Evolutionary conservation across 2,888 invertebrate species (phyloP).

Genomic region (Limenitis camilla): DNA sequence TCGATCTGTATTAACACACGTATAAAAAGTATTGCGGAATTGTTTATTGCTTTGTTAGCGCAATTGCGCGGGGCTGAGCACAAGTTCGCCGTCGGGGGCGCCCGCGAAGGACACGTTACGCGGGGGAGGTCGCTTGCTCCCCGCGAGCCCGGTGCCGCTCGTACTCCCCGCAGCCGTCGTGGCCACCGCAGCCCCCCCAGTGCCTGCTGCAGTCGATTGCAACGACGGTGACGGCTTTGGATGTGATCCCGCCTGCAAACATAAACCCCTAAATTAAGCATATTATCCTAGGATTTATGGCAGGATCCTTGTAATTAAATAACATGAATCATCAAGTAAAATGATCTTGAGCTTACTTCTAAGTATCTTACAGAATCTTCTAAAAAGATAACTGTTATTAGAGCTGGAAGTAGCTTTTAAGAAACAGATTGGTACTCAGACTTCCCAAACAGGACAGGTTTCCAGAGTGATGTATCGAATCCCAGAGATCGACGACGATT

Average conservation of each 20-base stretch:
- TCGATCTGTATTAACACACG: neutral
- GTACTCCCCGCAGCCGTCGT: conserved; percentile 2
- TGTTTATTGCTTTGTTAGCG: conserved; percentile 68
- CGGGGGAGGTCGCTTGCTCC: conserved; percentile 46
- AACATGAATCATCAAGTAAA: neutral
- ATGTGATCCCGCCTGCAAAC: conserved; percentile 24
- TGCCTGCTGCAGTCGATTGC: conserved; percentile 9
- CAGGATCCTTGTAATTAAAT: neutral
- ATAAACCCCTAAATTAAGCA: neutral
- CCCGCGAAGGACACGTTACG: conserved; percentile 72
- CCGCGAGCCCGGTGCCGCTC: conserved; percentile 27
- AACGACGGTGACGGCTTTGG: conserved; percentile 20
- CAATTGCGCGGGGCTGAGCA: conserved; percentile 78
- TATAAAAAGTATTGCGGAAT: conserved; percentile 46
- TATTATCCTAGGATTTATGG: too few relatives aligned
- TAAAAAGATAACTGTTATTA: too few relatives aligned
- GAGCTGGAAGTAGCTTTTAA: too few relatives aligned
- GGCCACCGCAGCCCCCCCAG: neutral
- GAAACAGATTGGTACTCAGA: too few relatives aligned
- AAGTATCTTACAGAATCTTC: neutral
- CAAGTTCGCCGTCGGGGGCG: conserved; percentile 72
- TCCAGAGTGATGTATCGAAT: too few relatives aligned
- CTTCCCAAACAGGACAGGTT: too few relatives aligned
- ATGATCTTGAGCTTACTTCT: neutral
- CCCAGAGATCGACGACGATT: too few relatives aligned